phyloP scores from a whole-genome alignment of 2,113 vertebrate genomes.

The Hypanus sabinus region DNA sequence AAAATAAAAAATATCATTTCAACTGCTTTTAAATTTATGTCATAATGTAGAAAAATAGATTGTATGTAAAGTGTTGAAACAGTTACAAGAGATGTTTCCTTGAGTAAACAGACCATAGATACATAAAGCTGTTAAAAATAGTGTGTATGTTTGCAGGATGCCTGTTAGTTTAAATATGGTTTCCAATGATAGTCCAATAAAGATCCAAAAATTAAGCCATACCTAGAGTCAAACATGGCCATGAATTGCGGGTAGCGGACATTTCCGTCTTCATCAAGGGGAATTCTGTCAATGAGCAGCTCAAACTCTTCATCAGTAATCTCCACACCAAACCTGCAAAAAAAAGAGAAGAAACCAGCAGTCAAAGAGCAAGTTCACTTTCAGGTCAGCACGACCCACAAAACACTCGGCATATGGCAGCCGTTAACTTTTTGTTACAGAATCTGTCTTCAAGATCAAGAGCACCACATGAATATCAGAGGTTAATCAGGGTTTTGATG shows the following conservation, averaged over 20 bases:
- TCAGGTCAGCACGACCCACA: constrained; percentile 67
- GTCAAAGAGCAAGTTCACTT: constrained; percentile 66
- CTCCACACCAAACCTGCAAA: constrained; percentile 61
- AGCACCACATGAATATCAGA: constrained; percentile 73
- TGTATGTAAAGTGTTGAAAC: background rate
- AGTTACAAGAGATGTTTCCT: background rate
- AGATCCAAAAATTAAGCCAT: constrained; percentile 34
- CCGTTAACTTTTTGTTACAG: constrained; percentile 81
- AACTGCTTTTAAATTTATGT: constrained; percentile 15
- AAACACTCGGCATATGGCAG: constrained; percentile 79
- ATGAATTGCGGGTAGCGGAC: constrained; percentile 54
- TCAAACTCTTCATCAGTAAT: constrained; percentile 76
- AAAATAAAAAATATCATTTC: background rate
- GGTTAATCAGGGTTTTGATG: constrained; percentile 85
- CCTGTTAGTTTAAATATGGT: background rate
- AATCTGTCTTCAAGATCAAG: constrained; percentile 61
- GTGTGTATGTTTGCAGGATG: background rate
- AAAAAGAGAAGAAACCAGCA: constrained; percentile 56
- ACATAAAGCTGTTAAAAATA: background rate
- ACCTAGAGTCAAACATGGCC: constrained; percentile 51
- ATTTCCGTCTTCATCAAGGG: constrained; percentile 67
- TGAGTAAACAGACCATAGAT: background rate
- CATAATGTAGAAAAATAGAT: background rate
- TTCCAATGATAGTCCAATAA: background rate
- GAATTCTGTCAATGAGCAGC: constrained; percentile 73